Conservation (phyloP, 2,797 vertebrate genomes). For the Anableps anableps region DNA sequence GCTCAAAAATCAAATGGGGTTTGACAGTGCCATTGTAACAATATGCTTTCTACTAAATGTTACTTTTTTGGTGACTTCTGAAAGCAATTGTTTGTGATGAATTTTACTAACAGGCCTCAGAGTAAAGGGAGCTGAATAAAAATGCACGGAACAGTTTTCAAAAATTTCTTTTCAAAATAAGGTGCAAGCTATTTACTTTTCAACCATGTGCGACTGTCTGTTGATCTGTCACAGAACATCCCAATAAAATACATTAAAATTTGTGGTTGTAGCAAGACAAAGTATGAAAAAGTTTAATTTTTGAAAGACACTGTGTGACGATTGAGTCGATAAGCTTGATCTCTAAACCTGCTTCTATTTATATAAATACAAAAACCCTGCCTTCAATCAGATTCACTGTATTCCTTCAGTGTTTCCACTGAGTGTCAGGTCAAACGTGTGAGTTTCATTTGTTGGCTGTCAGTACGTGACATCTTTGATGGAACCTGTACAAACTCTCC, state of each 20-base stretch:
- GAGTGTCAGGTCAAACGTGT: conserved; percentile 39
- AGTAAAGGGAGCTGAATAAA: neutral
- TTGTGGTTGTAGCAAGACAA: neutral
- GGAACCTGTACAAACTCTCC: conserved; percentile 61
- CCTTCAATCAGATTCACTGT: conserved; percentile 34
- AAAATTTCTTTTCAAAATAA: neutral
- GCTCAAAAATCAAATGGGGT: no score
- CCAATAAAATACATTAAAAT: neutral
- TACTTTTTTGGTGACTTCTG: neutral
- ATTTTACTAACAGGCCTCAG: neutral
- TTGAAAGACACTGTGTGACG: neutral
- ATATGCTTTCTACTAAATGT: neutral
- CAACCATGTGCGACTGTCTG: neutral
- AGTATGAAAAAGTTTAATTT: neutral
- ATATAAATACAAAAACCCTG: neutral
- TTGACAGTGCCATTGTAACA: neutral
- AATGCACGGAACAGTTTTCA: no score
- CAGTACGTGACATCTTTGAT: conserved; percentile 38
- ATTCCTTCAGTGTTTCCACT: conserved; percentile 4
- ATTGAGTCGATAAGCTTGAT: neutral
- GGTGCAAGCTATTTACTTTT: neutral
- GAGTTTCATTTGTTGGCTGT: conserved; percentile 29
- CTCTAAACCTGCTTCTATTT: neutral
- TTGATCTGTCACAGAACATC: neutral
- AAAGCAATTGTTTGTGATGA: neutral